Percentiles rank a stretch among this genome's conserved stretches.
These are phyloP conservation scores for Epinephelus lanceolatus DNA, from an alignment of 2,113 vertebrate genomes.

Conservation along the genomic window DNA sequence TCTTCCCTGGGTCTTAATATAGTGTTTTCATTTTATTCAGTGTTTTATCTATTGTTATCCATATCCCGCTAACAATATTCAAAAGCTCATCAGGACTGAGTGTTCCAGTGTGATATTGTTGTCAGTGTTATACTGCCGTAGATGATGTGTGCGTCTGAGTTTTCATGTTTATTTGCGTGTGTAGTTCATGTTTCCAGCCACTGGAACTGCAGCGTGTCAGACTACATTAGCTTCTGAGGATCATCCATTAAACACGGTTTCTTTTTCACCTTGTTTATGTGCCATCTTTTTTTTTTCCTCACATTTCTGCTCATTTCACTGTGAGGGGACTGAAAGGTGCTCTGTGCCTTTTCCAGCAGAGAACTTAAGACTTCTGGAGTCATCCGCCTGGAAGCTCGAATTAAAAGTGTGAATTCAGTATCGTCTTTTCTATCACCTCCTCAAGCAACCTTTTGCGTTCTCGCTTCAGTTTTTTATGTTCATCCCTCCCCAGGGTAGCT, in stretches of 20 bases:
- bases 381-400: constrained; percentile 31
- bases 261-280: constrained; percentile 19
- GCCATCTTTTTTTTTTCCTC: not conserved
- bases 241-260: constrained; percentile 47
- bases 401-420: constrained; percentile 44
- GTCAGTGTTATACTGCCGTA: not conserved
- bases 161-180: constrained; percentile 3
- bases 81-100: constrained; percentile 4
- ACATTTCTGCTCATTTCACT: constrained; percentile 7
- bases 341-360: constrained; percentile 12
- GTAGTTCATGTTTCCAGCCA: constrained; percentile 25
- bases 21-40: constrained; percentile 17
- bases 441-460: constrained; percentile 34
- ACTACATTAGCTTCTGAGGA: constrained; percentile 22
- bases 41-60: constrained; percentile 32
- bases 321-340: constrained; percentile 15
- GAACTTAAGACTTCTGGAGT: constrained; percentile 22
- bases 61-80: constrained; percentile 12
- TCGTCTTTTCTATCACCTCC: constrained; percentile 29
- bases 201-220: constrained; percentile 33
- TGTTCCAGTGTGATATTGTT: not conserved
- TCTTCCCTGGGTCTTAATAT: constrained; percentile 19
- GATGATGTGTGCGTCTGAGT: not conserved
- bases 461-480: constrained; percentile 10
- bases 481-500: constrained; percentile 13